phyloP scores from a whole-genome alignment of 2,113 vertebrate species.

The Daphoenositta chrysoptera region DNA sequence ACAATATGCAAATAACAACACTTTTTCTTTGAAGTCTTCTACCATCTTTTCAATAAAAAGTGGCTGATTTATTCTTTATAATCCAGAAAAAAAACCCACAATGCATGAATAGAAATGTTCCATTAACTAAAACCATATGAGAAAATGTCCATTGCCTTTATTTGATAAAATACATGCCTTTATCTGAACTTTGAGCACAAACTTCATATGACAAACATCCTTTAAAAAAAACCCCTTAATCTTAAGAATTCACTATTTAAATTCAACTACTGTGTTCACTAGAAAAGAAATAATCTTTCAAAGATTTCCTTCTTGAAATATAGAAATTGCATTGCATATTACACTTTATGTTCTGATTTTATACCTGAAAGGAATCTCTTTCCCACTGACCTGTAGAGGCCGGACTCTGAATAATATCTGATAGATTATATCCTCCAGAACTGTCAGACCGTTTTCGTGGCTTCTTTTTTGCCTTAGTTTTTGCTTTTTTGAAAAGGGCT shows the following conservation, averaged over 20 bases:
- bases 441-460: slow-evolving; percentile 89
- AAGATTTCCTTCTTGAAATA: neutral
- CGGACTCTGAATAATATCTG: slow-evolving; percentile 90
- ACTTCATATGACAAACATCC: neutral
- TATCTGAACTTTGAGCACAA: neutral
- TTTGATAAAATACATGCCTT: neutral
- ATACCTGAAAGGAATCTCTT: neutral
- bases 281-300: neutral
- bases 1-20: neutral
- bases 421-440: slow-evolving; percentile 95
- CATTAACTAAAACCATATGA: neutral
- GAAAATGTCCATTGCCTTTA: neutral
- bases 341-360: neutral
- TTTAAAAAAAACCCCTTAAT: neutral
- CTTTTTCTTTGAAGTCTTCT: neutral
- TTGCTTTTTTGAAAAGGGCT: slow-evolving; percentile 85
- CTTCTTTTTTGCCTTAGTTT: slow-evolving; percentile 93
- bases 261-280: neutral
- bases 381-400: slow-evolving; percentile 80
- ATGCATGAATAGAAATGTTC: neutral
- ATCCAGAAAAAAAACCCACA: neutral
- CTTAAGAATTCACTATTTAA: neutral
- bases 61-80: neutral
- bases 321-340: neutral
- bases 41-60: neutral